Conservation (phyloP, 1,140 invertebrate genomes). For the Maconellicoccus hirsutus region DNA sequence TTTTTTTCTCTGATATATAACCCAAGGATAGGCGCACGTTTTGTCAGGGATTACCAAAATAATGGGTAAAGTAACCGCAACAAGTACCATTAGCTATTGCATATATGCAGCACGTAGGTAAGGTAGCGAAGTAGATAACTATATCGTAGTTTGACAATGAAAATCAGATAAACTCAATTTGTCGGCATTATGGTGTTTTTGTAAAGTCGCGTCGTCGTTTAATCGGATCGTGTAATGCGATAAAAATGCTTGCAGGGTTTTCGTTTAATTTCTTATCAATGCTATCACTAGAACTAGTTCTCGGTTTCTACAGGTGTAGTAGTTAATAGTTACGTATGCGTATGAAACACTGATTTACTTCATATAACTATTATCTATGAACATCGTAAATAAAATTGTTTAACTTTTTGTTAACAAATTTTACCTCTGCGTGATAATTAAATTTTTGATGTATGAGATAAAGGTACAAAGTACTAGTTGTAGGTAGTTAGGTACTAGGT, state of each 20-base stretch:
- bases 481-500: no score
- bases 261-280: no score
- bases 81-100: neutral
- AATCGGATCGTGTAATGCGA: neutral
- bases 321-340: no score
- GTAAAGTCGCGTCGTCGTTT: neutral
- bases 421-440: no score
- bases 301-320: no score
- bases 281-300: no score
- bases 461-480: no score
- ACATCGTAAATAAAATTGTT: no score
- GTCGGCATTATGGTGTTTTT: constrained; percentile 5
- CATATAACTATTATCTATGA: no score
- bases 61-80: neutral
- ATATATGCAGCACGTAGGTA: neutral
- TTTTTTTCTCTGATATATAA: neutral
- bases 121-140: neutral
- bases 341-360: no score
- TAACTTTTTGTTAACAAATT: no score
- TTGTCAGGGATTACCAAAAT: constrained; percentile 2
- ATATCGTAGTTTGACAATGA: neutral
- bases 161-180: neutral
- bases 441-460: no score
- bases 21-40: neutral
- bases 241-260: neutral